These are phyloP conservation scores for Strigamia maritima DNA, from an alignment of 2,888 invertebrate species.

Conservation along the genomic window DNA sequence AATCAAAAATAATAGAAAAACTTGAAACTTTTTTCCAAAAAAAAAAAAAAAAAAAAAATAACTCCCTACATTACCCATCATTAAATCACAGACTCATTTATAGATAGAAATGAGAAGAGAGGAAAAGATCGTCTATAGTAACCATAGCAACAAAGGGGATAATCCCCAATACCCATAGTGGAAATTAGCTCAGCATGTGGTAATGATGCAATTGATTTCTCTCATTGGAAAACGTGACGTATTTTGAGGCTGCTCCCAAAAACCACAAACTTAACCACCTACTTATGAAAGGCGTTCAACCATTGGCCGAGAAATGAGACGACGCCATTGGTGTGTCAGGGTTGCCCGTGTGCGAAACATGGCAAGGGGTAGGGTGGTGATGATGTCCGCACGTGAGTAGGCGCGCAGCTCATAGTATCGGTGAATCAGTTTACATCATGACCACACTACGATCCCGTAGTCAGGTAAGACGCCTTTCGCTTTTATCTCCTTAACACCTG, in stretches of 20 bases:
- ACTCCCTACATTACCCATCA: not conserved
- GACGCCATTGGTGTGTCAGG: conserved; percentile 34
- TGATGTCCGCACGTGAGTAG: conserved; percentile 17
- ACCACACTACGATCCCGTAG: conserved; percentile 17
- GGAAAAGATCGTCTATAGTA: not conserved
- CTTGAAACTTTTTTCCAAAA: not conserved
- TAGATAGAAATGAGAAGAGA: not conserved
- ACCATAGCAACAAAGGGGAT: conserved; percentile 17
- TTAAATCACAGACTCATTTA: not conserved
- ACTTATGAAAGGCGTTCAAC: conserved; percentile 22
- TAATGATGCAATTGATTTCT: conserved; percentile 28
- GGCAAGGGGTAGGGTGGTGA: conserved; percentile 6
- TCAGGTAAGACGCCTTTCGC: conserved; percentile 11
- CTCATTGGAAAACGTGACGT: conserved; percentile 30
- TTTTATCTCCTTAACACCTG: not conserved
- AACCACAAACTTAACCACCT: conserved; percentile 28
- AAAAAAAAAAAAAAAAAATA: not conserved
- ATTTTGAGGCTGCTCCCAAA: conserved; percentile 30
- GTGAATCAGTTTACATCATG: conserved; percentile 32
- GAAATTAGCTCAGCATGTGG: conserved; percentile 18
- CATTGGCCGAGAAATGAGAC: conserved; percentile 29
- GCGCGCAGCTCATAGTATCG: conserved; percentile 25
- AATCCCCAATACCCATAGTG: not conserved
- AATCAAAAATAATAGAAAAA: not conserved
- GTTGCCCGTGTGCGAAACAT: conserved; percentile 18